phyloP scores from a whole-genome alignment of 1,140 invertebrate genomes.

The Aphidius gifuensis region DNA sequence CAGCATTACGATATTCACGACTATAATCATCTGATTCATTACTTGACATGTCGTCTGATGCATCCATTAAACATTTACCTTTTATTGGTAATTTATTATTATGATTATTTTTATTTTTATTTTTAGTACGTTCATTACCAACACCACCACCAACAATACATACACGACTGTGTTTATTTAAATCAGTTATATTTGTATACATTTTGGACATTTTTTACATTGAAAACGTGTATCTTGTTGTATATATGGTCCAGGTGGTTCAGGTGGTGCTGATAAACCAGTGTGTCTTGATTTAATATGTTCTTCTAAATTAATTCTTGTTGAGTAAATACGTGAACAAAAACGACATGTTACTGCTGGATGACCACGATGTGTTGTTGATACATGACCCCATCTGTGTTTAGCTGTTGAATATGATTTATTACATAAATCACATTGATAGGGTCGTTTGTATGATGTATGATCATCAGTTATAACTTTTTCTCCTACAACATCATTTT shows the following conservation, averaged over 20 bases:
- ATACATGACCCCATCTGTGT: conserved; percentile 58
- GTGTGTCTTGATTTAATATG: conserved; percentile 54
- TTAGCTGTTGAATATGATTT: conserved; percentile 58
- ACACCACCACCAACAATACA: no score
- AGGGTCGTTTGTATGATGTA: conserved; percentile 54
- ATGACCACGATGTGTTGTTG: conserved; percentile 54
- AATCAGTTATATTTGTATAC: conserved; percentile 45
- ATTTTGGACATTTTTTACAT: conserved; percentile 48
- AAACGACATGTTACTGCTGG: conserved; percentile 54
- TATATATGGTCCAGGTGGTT: conserved; percentile 35
- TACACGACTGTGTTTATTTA: conserved; percentile 46
- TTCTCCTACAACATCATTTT: conserved; percentile 50
- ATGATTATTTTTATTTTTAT: conserved; percentile 16
- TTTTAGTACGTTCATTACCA: conserved; percentile 32
- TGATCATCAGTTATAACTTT: conserved; percentile 54
- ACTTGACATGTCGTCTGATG: conserved; percentile 42
- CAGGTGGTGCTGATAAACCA: conserved; percentile 40
- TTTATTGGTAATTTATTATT: conserved; percentile 23
- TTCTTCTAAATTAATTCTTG: conserved; percentile 53
- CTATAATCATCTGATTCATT: conserved; percentile 44
- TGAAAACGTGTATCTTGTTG: conserved; percentile 45
- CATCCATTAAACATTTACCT: conserved; percentile 36
- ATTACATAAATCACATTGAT: conserved; percentile 56
- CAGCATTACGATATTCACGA: conserved; percentile 47
- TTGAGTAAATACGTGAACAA: conserved; percentile 55